Evolutionary conservation across 2,113 vertebrate genomes (phyloP), one percentile per base, ranked within the genome.

Genomic region (Benitochromis conjunctus): DNA sequence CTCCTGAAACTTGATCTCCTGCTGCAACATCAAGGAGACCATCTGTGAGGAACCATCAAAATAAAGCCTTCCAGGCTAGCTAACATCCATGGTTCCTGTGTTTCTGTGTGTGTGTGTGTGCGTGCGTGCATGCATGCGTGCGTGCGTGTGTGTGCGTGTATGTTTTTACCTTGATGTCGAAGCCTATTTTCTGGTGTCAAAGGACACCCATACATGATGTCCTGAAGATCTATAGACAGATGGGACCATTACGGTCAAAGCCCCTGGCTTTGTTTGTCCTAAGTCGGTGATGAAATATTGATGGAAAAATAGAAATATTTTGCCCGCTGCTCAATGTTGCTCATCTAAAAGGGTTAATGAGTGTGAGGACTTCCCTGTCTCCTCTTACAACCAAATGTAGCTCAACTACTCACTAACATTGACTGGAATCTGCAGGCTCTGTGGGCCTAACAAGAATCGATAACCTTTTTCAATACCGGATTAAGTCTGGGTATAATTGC

Each of bases 241-340:
- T 97, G 96, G 96, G 91, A 92, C 95, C 96, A 96, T 97, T 96
- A 97, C 77, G 85, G 83, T 86, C 94, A 91, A 93, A 96, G 94
- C 94, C 93, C 86, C 85, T 83, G 93, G 94, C 94, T 95, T 94
- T 96, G 96, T 96, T 97, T 95, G 92, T 94, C 92, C 94, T 92
- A 80, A 92, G 93, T 90, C 56, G 24, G 96, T 96, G 96, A 96
- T 97, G 91, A 97, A 97, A 96, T 96, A 97, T 97, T 97, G 96
- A 97, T 97, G 95, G 86, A 96, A 96, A 96, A 95, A 96, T 96
- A 95, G 93, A 96, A 96, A 96, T 97, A 96, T 97, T 97, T 96
- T 96, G 96, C 95, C 96, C 94, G 84, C 93, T 95, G 94, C 92
- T 94, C 94, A 91, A 79, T 93, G 95, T 92, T 91, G 88, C 82